phyloP scores from a whole-genome alignment of 92 coral and sea anemone genomes.

The Diadumene lineata region DNA sequence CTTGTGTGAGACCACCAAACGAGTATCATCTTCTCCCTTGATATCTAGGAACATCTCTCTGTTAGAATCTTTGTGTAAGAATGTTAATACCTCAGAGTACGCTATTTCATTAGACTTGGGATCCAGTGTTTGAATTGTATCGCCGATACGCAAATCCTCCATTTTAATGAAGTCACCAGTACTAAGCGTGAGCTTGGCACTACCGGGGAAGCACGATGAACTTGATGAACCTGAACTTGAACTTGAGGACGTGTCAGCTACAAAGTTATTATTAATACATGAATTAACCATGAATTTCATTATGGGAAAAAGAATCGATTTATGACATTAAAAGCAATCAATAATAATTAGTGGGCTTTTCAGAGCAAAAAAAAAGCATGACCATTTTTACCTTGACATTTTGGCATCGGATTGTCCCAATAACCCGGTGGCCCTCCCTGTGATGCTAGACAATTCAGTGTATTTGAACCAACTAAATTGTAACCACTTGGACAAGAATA shows the following conservation, averaged over 20 bases:
- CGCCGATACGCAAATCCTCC: constrained; percentile 53
- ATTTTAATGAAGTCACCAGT: constrained; percentile 46
- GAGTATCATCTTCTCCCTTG: constrained; percentile 36
- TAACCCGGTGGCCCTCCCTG: constrained; percentile 24
- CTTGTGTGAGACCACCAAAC: constrained; percentile 47
- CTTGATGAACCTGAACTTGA: constrained; percentile 44
- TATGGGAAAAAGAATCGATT: too few relatives aligned
- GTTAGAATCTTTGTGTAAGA: constrained; percentile 50
- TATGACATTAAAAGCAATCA: too few relatives aligned
- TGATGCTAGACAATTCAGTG: too few relatives aligned
- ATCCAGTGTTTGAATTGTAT: constrained; percentile 63
- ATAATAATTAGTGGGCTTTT: too few relatives aligned
- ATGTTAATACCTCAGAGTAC: constrained; percentile 58
- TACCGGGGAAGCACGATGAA: constrained; percentile 71
- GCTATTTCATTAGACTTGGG: constrained; percentile 28
- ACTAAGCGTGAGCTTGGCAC: constrained; percentile 47
- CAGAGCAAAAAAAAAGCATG: too few relatives aligned
- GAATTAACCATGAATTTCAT: too few relatives aligned
- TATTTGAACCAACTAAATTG: too few relatives aligned
- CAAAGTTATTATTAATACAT: too few relatives aligned
- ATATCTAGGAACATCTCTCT: constrained; percentile 36
- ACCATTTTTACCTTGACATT: too few relatives aligned
- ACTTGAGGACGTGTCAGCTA: too few relatives aligned
- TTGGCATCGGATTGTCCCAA: too few relatives aligned
- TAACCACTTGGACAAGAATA: too few relatives aligned